Evolutionary conservation across 37 sponge, comb jelly and placozoan genomes (phyloP).

Genomic region (Chondrilla cf. caribensis): DNA sequence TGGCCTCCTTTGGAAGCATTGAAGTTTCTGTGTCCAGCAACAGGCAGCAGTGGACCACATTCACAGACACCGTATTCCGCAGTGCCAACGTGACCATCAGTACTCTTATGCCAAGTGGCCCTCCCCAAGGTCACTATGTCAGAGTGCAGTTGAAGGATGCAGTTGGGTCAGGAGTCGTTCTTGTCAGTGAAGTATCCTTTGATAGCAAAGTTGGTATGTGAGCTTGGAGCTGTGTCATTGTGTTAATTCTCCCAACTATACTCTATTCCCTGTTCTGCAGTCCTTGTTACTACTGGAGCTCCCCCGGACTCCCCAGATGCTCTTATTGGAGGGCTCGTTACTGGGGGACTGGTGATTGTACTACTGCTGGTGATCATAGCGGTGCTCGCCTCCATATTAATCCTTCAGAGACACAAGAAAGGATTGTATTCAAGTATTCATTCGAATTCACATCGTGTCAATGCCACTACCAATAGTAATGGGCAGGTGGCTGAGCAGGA

Average conservation of each 20-base stretch:
- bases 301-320: no score
- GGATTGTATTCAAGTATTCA: no score
- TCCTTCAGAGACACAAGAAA: no score
- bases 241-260: no score
- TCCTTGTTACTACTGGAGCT: no score
- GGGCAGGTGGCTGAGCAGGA: not conserved
- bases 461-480: not conserved
- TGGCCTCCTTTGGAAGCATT: not conserved
- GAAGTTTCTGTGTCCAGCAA: not conserved
- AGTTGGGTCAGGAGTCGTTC: not conserved
- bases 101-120: not conserved
- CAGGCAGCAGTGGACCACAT: not conserved
- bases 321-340: no score
- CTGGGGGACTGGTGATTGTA: no score
- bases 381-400: no score
- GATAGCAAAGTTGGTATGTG: not conserved
- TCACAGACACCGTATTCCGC: not conserved
- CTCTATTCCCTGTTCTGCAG: no score
- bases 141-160: not conserved
- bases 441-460: no score
- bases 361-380: no score
- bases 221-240: no score
- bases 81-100: not conserved
- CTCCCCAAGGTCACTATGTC: not conserved
- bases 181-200: constrained; percentile 17